Conservation (phyloP, 2,113 vertebrate species). For the Phalacrocorax aristotelis region DNA sequence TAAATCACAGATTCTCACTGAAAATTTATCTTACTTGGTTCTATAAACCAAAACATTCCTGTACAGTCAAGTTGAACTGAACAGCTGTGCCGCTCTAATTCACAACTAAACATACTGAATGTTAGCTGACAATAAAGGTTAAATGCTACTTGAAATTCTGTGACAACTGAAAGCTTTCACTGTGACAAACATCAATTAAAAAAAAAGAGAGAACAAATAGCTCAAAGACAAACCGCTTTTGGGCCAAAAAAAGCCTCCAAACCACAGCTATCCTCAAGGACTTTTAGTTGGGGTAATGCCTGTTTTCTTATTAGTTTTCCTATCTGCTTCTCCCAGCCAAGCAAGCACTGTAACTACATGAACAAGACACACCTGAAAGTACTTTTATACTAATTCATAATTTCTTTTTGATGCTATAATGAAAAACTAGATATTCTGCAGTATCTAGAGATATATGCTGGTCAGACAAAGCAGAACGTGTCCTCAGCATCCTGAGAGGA, state of each 20-base stretch:
- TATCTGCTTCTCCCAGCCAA: neutral
- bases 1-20: neutral
- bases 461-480: neutral
- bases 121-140: neutral
- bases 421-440: neutral
- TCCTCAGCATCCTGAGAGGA: neutral
- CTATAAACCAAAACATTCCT: neutral
- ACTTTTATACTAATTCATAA: neutral
- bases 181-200: neutral
- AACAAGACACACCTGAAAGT: neutral
- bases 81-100: neutral
- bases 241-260: neutral
- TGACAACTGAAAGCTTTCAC: neutral
- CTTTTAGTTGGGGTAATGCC: too few species aligned
- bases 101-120: neutral
- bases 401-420: neutral
- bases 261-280: neutral
- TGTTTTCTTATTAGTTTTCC: neutral
- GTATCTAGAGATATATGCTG: neutral
- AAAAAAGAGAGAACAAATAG: neutral
- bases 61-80: neutral
- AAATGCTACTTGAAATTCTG: neutral
- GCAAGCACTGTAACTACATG: neutral
- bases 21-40: neutral
- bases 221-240: neutral